These are phyloP conservation scores for Leptopilina boulardi DNA, from an alignment of 1,140 invertebrate species.

Conservation along the genomic window DNA sequence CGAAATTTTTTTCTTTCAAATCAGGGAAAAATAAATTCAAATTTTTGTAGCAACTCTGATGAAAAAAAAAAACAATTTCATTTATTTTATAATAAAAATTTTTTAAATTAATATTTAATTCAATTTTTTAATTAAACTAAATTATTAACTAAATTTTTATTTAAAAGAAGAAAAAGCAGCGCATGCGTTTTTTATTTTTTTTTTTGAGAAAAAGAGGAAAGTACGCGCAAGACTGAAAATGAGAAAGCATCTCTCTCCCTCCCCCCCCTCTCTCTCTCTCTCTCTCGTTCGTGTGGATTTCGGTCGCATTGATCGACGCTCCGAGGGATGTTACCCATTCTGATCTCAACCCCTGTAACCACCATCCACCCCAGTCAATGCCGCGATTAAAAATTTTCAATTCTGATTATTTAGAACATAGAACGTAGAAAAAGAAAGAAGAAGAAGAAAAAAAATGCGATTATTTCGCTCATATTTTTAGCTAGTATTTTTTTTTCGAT, in stretches of 20 bases:
- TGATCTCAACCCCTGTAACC: conserved; percentile 60
- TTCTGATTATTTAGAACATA: conserved; percentile 45
- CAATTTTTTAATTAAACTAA: no score
- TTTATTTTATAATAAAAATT: no score
- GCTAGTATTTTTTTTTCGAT: conserved; percentile 35
- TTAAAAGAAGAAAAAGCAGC: background rate
- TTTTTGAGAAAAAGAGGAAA: conserved; percentile 16
- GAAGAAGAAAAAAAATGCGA: conserved; percentile 47
- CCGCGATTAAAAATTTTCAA: conserved; percentile 55
- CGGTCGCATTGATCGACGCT: conserved; percentile 61
- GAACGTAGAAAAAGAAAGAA: conserved; percentile 45
- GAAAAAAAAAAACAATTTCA: no score
- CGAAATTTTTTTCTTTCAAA: no score
- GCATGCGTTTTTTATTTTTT: background rate
- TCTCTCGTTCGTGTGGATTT: background rate
- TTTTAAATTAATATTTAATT: no score
- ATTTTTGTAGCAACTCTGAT: no score
- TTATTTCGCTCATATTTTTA: conserved; percentile 46
- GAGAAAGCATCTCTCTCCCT: conserved; percentile 46
- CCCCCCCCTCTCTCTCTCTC: no score
- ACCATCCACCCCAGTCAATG: conserved; percentile 58
- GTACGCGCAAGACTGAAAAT: conserved; percentile 55
- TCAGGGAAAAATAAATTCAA: no score
- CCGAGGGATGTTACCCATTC: conserved; percentile 57
- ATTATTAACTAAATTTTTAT: no score